Evolutionary conservation across 2,113 vertebrate genomes (phyloP), one percentile per base, ranked within the genome.

Genomic region (Columba livia): DNA sequence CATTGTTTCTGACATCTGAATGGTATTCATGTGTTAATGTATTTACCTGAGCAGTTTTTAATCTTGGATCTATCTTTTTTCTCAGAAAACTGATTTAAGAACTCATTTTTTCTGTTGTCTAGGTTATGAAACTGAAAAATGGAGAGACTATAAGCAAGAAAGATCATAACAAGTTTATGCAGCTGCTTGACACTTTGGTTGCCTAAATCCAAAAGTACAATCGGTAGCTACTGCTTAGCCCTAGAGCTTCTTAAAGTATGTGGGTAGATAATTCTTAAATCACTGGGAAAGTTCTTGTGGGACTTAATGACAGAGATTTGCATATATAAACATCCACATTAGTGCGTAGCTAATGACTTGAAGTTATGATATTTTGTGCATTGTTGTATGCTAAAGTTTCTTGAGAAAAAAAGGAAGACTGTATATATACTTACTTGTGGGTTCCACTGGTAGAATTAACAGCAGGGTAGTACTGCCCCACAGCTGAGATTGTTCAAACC

Each of bases 241-340:
- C 34, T 70, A 42, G 14, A 92, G 21, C 40, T 88, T 77, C 87
- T 80, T 80, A 40, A 91, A 86, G 3, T 71, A 48, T 17, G 34
- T 64, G 57, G 24, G 44, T 51, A 78, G 29, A 28, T 85, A 88
- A 93, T 92, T 93, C 34, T 88, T 88, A 91, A 90, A 85, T 84
- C 7, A 3, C 32, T 36, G 81, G 65, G 64, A 73, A 94, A 64
- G 69, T 78, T 92, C 80, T 88, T 69, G 42, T 42, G 50, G 23
- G 42, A 80, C 32, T 64, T 80, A 80, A 79, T 79, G 64, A 86
- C 36, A 66, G 60, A 95, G 34, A 82, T 91, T 78, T 83, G 48
- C 79, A 78, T 79, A 73, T 42, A 88, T 80, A 80, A 91, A 80
- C 31, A 78, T 77, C 34, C 51, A 53, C 32, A 60, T 19, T 62